Conservation (phyloP, 2,113 vertebrate genomes). For the Brachionichthys hirsutus region DNA sequence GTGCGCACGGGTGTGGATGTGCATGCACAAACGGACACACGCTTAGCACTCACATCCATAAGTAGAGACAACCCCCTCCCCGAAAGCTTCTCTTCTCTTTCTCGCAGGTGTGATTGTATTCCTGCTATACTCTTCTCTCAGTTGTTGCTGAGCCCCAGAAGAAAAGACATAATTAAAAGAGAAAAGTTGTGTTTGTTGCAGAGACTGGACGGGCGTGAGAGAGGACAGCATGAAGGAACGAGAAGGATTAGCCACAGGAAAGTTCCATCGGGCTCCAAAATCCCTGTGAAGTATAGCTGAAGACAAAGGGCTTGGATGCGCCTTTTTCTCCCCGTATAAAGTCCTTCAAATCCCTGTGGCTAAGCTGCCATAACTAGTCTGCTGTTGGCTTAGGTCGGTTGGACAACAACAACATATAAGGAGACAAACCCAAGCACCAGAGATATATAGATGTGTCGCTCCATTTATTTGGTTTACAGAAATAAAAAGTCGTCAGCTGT, state of each 20-base stretch:
- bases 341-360: conserved; percentile 53
- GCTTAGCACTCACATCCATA: conserved; percentile 19
- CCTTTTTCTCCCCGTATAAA: conserved; percentile 55
- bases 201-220: conserved; percentile 16
- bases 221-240: conserved; percentile 35
- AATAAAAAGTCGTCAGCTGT: conserved; percentile 48
- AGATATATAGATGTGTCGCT: conserved; percentile 32
- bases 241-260: conserved; percentile 61
- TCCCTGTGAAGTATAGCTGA: conserved; percentile 43
- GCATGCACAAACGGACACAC: conserved; percentile 22
- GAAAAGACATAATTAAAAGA: conserved; percentile 70
- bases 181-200: conserved; percentile 62
- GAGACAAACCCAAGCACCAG: conserved; percentile 14
- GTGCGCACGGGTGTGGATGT: conserved; percentile 12
- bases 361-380: conserved; percentile 67
- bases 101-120: conserved; percentile 66
- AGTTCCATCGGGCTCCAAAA: conserved; percentile 58
- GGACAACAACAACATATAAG: conserved; percentile 54
- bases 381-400: conserved; percentile 50
- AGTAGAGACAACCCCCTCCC: conserved; percentile 25
- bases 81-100: conserved; percentile 18
- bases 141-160: conserved; percentile 56
- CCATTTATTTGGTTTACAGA: conserved; percentile 34
- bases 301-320: conserved; percentile 59
- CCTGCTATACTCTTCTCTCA: conserved; percentile 40